Conservation (phyloP, 2,888 invertebrate genomes). For the Gymnocheta viridis region DNA sequence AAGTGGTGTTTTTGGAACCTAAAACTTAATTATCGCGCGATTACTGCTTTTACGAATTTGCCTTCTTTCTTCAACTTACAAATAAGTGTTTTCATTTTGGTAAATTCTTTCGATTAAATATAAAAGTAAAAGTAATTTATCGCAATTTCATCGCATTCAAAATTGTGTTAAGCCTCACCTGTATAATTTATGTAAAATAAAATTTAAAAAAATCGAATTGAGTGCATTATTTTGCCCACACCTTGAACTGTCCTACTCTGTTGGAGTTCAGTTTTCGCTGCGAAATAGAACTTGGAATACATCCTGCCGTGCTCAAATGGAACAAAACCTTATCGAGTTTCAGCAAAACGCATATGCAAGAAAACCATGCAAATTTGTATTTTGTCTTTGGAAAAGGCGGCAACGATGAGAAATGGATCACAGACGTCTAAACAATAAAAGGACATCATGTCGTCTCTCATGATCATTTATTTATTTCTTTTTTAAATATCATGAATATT, state of each 20-base stretch:
- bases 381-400: neutral
- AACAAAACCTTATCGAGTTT: slow-evolving; percentile 2
- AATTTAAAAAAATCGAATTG: no score
- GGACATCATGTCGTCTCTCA: slow-evolving; percentile 51
- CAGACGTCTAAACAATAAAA: slow-evolving; percentile 13
- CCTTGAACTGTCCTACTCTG: neutral
- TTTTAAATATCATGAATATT: slow-evolving; percentile 57
- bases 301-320: slow-evolving; percentile 40
- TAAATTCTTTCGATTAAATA: no score
- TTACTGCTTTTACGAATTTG: no score
- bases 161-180: no score
- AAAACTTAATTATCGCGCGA: no score
- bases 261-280: neutral
- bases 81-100: no score
- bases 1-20: no score
- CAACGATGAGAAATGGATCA: slow-evolving; percentile 57
- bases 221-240: neutral
- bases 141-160: no score
- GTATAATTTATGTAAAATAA: no score
- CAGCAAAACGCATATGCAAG: slow-evolving; percentile 23
- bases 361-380: slow-evolving; percentile 49
- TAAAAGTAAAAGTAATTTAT: no score
- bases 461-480: slow-evolving; percentile 43
- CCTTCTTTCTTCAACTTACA: no score
- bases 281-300: neutral